Evolutionary conservation across 1,140 invertebrate genomes (phyloP).

Genomic region (Watersipora subatra): DNA sequence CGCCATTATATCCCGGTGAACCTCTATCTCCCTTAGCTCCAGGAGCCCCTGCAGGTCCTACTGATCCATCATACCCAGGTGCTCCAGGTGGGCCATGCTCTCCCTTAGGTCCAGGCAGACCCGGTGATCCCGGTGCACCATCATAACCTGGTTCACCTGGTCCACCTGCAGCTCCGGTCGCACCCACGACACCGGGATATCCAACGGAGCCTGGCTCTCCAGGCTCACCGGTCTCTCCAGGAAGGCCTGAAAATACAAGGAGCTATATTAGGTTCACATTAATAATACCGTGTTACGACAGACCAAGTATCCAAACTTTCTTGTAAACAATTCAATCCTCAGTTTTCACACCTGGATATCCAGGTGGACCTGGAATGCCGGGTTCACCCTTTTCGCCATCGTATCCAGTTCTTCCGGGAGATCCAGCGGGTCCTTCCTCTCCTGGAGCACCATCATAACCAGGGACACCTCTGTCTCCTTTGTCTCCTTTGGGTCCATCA

Average conservation of each 20-base stretch:
- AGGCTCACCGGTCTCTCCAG: not conserved
- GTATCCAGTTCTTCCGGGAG: not conserved
- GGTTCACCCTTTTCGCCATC: not conserved
- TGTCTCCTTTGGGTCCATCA: not conserved
- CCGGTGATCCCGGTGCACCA: not conserved
- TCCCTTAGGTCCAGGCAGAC: not conserved
- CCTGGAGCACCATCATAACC: not conserved
- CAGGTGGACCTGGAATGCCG: not conserved
- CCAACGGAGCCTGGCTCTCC: not conserved
- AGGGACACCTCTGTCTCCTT: not conserved
- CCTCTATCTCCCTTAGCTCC: not conserved
- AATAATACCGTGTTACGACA: no score
- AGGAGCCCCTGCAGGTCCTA: not conserved
- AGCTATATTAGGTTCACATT: no score
- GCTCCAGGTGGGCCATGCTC: not conserved
- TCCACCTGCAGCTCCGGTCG: not conserved
- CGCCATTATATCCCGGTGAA: not conserved
- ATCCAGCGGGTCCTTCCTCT: not conserved
- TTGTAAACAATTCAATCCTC: no score
- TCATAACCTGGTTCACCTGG: not conserved
- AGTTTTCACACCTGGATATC: not conserved
- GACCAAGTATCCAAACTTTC: no score
- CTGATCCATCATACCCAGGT: not conserved
- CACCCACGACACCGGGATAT: not conserved
- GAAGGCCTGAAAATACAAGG: no score